phyloP scores from a whole-genome alignment of 53 echinoderm and acorn worm species.

The Pentamera pediparva region DNA sequence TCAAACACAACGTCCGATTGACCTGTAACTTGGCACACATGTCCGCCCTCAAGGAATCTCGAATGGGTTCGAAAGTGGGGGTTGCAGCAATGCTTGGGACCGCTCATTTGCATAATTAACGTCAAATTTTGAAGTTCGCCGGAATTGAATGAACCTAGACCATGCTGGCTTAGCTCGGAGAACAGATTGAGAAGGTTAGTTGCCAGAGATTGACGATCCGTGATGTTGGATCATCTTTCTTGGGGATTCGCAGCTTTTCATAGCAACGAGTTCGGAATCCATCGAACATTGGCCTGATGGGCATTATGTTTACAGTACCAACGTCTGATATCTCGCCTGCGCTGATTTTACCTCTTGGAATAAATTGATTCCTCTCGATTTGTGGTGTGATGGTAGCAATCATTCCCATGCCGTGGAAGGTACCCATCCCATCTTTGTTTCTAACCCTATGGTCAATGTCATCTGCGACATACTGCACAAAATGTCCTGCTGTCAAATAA shows the following conservation, averaged over 20 bases:
- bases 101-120: too few relatives aligned
- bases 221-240: conserved; percentile 15
- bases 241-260: background rate
- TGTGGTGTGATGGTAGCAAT: conserved; percentile 23
- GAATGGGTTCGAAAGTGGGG: too few relatives aligned
- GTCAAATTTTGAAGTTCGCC: too few relatives aligned
- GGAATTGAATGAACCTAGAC: too few relatives aligned
- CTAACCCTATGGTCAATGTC: conserved; percentile 17
- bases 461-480: conserved; percentile 21
- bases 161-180: conserved; percentile 1
- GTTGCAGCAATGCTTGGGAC: too few relatives aligned
- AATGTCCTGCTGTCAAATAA: background rate
- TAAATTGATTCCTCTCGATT: too few relatives aligned
- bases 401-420: conserved; percentile 35
- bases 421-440: conserved; percentile 29
- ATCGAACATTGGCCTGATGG: background rate
- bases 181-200: background rate
- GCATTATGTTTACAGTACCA: conserved; percentile 1
- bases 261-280: background rate
- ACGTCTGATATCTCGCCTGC: conserved; percentile 8
- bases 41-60: too few relatives aligned
- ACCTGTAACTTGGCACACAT: too few relatives aligned
- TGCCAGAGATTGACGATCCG: background rate
- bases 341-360: background rate
- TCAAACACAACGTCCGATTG: too few relatives aligned